These are phyloP conservation scores for Neoscelio sp. DNA, from an alignment of 2,888 invertebrate genomes.

Conservation along the genomic window DNA sequence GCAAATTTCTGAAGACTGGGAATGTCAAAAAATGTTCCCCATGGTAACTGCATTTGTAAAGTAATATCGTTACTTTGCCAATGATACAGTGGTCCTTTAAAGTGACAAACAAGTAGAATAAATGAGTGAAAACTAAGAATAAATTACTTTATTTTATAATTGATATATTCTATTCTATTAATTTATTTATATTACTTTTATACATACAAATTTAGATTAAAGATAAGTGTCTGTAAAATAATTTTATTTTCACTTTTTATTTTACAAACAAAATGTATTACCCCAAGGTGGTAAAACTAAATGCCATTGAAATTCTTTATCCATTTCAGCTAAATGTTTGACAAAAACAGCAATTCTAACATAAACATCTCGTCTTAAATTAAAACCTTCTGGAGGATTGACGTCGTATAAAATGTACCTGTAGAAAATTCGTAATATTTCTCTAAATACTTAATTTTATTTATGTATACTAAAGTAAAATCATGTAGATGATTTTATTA, in stretches of 20 bases:
- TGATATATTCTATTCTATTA: not conserved
- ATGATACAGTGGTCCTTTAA: constrained; percentile 88
- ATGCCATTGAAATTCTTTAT: constrained; percentile 84
- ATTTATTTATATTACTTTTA: too few relatives aligned
- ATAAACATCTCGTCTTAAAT: constrained; percentile 97
- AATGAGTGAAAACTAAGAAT: not conserved
- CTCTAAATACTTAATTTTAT: not conserved
- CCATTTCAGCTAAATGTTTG: constrained; percentile 85
- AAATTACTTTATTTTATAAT: not conserved
- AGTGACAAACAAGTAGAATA: constrained; percentile 8
- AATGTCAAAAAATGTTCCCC: constrained; percentile 95
- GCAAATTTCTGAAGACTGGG: constrained; percentile 90
- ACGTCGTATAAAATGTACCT: constrained; percentile 96
- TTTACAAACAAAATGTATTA: constrained; percentile 73
- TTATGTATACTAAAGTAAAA: too few relatives aligned
- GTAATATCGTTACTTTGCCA: constrained; percentile 88
- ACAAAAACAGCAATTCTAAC: constrained; percentile 95
- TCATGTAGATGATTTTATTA: too few relatives aligned
- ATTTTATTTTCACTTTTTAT: not conserved
- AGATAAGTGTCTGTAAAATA: not conserved
- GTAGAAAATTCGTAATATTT: constrained; percentile 55
- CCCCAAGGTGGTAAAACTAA: constrained; percentile 97
- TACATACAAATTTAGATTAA: too few relatives aligned
- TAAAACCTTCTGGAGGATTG: constrained; percentile 98
- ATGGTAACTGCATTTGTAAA: constrained; percentile 87